Evolutionary conservation across 1,140 invertebrate species (phyloP).

Genomic region (Gryllus bimaculatus): DNA sequence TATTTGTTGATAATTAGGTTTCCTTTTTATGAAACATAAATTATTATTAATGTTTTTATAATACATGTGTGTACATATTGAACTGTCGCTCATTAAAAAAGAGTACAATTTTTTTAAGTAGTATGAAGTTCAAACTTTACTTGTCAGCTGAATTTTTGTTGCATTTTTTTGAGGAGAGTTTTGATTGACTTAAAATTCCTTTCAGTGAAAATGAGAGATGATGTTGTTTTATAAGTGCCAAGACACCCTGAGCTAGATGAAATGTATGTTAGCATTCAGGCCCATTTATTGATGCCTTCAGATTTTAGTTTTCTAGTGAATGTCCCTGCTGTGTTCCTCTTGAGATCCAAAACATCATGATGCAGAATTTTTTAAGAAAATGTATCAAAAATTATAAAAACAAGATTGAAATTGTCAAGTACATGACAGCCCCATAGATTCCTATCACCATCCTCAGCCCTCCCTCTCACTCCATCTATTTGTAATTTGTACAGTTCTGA

Average conservation of each 20-base stretch:
- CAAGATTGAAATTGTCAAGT: not conserved
- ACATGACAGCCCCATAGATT: not conserved
- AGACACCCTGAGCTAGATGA: not conserved
- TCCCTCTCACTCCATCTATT: not conserved
- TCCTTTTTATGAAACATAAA: not conserved
- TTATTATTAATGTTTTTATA: not conserved
- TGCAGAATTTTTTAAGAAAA: slow-evolving; percentile 15
- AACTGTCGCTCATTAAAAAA: not conserved
- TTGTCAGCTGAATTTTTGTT: not conserved
- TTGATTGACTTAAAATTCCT: slow-evolving; percentile 2
- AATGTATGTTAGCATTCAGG: slow-evolving; percentile 13
- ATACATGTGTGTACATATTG: not conserved
- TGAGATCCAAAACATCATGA: slow-evolving; percentile 13
- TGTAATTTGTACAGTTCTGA: slow-evolving; percentile 9
- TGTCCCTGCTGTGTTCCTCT: slow-evolving; percentile 6
- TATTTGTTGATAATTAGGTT: not conserved
- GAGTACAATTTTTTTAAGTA: not conserved
- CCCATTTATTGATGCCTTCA: slow-evolving; percentile 19
- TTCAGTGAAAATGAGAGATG: not conserved
- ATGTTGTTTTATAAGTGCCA: slow-evolving; percentile 5
- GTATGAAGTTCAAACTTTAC: not conserved
- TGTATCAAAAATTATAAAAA: slow-evolving; percentile 16
- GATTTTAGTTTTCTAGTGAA: slow-evolving; percentile 19
- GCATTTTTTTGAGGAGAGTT: not conserved
- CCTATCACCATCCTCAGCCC: not conserved